Evolutionary conservation across 2,888 invertebrate genomes (phyloP), one percentile per base, ranked within the genome.

Genomic region (Machimus atricapillus): DNA sequence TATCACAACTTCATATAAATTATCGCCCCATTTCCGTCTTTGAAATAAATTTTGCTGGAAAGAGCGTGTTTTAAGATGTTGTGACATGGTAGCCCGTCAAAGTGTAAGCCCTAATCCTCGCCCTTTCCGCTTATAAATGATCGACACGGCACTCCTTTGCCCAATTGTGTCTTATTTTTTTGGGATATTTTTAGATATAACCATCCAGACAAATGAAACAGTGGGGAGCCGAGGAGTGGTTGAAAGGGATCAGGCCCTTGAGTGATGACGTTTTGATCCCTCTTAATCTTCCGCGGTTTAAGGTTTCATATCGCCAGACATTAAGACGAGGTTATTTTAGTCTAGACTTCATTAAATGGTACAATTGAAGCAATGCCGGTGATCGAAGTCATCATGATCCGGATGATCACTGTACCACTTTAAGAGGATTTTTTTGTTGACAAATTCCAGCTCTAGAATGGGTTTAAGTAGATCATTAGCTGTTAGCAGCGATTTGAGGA

Each of bases 1-100:
- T 92, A 93, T 92, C 92, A 92, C 89, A 91, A 90, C 87, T 93
- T 91, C 89, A 90, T 91, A 77, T 92, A 90, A 89, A 40, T 34
- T 73, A 40, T 85, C 12, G 66, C 27, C 66, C 66, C 66, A 66
- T 66, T 66, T 66, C 23, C 66, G 66, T 66, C 66, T 66, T 66
- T 19, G 66, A 66, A 66, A 66, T 66, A 66, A 66, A 66, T 66
- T 27, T 66, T 66, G 27, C 27, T 66, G 19, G 23, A 78, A 23
- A 43, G 78, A 78, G 43, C 78, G n/a, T 40, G 78, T 78, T 78
- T 78, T 78, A 78, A 78, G 23, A 78, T 78, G 78, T 78, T 78
- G 43, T 78, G 78, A 78, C 78, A 78, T 34, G 19, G 37, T 23
- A n/a, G 43, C 34, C 76, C 19, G 37, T 76, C 76, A 76, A 34